A percentile compares a stretch with the other conserved stretches of the same genome.
Evolutionary conservation across 2,797 vertebrate species (phyloP).

Genomic region (Loris lydekkerianus): DNA sequence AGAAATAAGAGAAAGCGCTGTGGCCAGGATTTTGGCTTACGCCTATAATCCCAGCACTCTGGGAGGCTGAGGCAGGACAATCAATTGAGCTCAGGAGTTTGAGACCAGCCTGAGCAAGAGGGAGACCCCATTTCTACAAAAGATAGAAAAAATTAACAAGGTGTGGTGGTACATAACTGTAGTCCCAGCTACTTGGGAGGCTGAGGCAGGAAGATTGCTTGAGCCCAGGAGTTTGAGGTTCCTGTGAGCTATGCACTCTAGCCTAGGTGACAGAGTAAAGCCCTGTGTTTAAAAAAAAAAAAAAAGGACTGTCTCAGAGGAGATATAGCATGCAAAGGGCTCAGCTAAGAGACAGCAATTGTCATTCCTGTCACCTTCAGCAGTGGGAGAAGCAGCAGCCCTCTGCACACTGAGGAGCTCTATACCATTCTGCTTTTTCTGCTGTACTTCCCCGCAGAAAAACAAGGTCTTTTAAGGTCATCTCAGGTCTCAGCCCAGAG

Average conservation of each 20-base stretch:
- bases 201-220: neutral
- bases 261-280: neutral
- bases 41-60: neutral
- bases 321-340: neutral
- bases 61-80: neutral
- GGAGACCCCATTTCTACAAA: too few species aligned
- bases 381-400: accelerated
- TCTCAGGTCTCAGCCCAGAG: neutral
- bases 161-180: too few species aligned
- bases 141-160: too few species aligned
- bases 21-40: too few species aligned
- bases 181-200: too few species aligned
- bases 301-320: neutral
- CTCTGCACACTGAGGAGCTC: accelerated
- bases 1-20: neutral
- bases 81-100: too few species aligned
- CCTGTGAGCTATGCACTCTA: neutral
- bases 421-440: neutral
- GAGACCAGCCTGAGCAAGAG: too few species aligned
- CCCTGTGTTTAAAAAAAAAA: neutral
- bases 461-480: neutral
- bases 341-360: neutral
- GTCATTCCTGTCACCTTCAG: accelerated
- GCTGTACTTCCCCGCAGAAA: neutral
- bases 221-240: neutral